A percentile compares a stretch with the other conserved stretches of the same genome.
Evolutionary conservation across 2,888 invertebrate species (phyloP).

Genomic region (Ophonus ardosiacus): DNA sequence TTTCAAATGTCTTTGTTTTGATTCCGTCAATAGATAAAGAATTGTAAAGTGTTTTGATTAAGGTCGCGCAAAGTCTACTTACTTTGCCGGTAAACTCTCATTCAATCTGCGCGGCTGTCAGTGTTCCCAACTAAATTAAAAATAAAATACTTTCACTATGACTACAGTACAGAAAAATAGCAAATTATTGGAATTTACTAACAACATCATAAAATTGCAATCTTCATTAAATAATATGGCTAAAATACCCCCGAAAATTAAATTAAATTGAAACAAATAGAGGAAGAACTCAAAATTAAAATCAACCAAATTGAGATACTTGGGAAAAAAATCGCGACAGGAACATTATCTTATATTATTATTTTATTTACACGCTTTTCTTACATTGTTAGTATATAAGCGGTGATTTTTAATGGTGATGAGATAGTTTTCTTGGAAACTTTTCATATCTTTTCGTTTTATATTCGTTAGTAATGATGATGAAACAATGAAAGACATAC

Average conservation of each 20-base stretch:
- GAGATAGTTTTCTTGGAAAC: too few relatives aligned
- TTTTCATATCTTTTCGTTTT: too few relatives aligned
- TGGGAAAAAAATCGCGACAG: neutral
- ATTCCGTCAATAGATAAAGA: too few relatives aligned
- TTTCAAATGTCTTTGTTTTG: too few relatives aligned
- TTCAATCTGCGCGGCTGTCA: neutral
- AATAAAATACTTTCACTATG: neutral
- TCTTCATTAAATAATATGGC: neutral
- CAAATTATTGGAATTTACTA: neutral
- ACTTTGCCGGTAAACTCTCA: too few relatives aligned
- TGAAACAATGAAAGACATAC: too few relatives aligned
- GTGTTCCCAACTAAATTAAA: constrained; percentile 5
- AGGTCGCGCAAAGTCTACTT: too few relatives aligned
- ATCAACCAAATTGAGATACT: neutral
- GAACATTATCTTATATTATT: neutral
- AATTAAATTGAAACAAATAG: neutral
- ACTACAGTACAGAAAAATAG: neutral
- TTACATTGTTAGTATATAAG: too few relatives aligned
- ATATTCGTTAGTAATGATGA: too few relatives aligned
- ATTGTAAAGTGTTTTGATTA: too few relatives aligned
- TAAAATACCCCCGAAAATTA: neutral
- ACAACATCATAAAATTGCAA: neutral
- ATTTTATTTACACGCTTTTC: too few relatives aligned
- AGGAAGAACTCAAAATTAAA: neutral
- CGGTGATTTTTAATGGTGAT: too few relatives aligned